These are phyloP conservation scores for Amorpha juglandis DNA, from an alignment of 2,888 invertebrate species.

Conservation along the genomic window DNA sequence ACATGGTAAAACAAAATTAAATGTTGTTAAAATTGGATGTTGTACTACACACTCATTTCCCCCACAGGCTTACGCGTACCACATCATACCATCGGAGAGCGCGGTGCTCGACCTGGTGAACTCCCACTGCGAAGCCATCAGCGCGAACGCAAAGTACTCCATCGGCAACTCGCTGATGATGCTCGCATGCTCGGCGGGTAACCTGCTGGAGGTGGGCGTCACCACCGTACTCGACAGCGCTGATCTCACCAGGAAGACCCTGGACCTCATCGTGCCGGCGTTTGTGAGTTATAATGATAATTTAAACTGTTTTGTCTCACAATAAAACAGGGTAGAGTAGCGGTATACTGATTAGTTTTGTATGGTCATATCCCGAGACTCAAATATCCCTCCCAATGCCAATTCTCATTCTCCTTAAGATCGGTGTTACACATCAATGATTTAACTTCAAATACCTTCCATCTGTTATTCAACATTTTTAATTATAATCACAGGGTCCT, in stretches of 20 bases:
- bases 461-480: too few relatives aligned
- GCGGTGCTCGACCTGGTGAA: conserved; percentile 90
- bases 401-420: too few relatives aligned
- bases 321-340: too few relatives aligned
- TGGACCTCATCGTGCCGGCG: conserved; percentile 89
- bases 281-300: conserved; percentile 73
- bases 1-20: too few relatives aligned
- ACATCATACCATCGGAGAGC: conserved; percentile 93
- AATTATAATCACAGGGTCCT: too few relatives aligned
- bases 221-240: conserved; percentile 83
- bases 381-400: too few relatives aligned
- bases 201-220: conserved; percentile 72
- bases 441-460: too few relatives aligned
- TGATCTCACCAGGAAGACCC: conserved; percentile 85
- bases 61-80: conserved; percentile 87
- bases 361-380: too few relatives aligned
- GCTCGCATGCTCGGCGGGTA: conserved; percentile 74
- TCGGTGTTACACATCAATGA: too few relatives aligned
- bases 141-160: conserved; percentile 68
- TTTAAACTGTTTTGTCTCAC: not conserved
- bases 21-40: not conserved
- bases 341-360: too few relatives aligned
- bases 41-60: conserved; percentile 30
- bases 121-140: conserved; percentile 75
- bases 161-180: conserved; percentile 74